Conservation (phyloP, 2,113 vertebrate genomes). For the Varanus salvator region DNA sequence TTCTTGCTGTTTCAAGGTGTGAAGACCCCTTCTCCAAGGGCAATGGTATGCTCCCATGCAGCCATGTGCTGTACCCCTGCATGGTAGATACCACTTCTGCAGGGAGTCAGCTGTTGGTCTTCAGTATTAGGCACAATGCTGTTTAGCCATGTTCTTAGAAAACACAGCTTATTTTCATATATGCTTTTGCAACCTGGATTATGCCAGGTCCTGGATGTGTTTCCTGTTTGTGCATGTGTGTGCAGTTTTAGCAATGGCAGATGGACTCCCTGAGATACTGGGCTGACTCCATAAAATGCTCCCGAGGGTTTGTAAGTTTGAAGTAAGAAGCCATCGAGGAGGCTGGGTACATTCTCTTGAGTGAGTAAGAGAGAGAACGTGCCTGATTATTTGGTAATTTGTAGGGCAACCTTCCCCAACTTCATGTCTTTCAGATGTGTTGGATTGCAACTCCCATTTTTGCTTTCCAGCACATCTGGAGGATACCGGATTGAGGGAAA, state of each 20-base stretch:
- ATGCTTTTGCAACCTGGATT: neutral
- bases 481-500: no score
- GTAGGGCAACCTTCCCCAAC: neutral
- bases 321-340: neutral
- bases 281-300: neutral
- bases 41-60: neutral
- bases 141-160: neutral
- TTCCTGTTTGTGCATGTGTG: neutral
- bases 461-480: no score
- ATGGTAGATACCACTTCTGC: no score
- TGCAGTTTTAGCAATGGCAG: neutral
- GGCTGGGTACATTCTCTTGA: neutral
- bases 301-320: neutral
- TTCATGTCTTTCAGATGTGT: no score
- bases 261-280: no score
- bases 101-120: no score
- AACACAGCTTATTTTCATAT: neutral
- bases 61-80: no score
- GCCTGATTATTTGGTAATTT: neutral
- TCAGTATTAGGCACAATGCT: neutral
- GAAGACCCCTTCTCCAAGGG: neutral
- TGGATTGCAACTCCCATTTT: no score
- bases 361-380: no score
- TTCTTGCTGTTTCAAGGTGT: neutral
- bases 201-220: no score